Evolutionary conservation across 2,888 invertebrate species (phyloP).

Genomic region (Drosophila kanekoi): DNA sequence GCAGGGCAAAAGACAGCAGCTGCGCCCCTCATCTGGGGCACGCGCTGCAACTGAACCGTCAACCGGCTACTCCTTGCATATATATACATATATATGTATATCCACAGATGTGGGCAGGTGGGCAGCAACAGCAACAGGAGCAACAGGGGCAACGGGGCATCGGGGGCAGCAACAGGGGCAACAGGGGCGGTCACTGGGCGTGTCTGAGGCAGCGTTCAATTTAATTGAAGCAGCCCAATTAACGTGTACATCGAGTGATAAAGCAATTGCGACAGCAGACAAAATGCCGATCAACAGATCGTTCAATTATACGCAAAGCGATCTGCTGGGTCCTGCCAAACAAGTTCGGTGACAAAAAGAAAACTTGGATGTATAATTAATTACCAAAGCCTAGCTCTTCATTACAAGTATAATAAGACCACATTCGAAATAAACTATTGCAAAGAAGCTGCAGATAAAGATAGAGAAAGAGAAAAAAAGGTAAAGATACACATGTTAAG

Average conservation of each 20-base stretch:
- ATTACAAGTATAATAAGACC: too few species aligned
- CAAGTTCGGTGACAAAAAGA: too few species aligned
- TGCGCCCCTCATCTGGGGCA: slow-evolving; percentile 11
- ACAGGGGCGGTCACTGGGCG: slow-evolving; percentile 1
- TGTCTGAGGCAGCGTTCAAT: background rate
- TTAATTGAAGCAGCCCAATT: slow-evolving; percentile 15
- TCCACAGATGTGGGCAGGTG: background rate
- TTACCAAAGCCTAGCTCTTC: too few species aligned
- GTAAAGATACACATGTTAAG: too few species aligned
- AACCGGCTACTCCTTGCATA: background rate
- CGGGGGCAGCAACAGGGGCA: background rate
- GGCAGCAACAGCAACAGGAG: background rate
- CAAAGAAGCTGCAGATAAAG: too few species aligned
- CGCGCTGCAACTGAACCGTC: slow-evolving; percentile 26
- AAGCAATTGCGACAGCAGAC: slow-evolving; percentile 23
- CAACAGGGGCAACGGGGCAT: background rate
- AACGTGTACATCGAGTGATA: slow-evolving; percentile 23
- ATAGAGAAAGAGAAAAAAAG: too few species aligned
- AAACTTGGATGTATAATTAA: too few species aligned
- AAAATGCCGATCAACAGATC: slow-evolving; percentile 13
- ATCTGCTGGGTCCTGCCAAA: too few species aligned
- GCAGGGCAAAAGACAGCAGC: slow-evolving; percentile 1
- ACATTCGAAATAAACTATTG: too few species aligned
- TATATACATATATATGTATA: background rate
- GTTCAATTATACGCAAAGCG: slow-evolving; percentile 1